These are phyloP conservation scores for Otolemur crassicaudatus DNA, from an alignment of 2,797 vertebrate genomes.

Conservation along the genomic window DNA sequence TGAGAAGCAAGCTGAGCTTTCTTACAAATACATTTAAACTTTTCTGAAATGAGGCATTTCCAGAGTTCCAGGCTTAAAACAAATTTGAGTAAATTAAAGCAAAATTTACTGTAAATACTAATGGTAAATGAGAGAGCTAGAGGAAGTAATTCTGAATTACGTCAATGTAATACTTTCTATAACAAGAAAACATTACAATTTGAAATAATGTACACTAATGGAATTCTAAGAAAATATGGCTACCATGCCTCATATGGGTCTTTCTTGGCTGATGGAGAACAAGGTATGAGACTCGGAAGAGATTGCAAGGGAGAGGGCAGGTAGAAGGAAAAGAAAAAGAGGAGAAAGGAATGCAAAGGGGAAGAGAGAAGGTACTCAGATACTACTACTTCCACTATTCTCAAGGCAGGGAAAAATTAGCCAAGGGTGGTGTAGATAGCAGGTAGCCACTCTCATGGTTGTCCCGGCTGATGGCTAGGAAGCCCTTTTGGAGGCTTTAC, in stretches of 20 bases:
- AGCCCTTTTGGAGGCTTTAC: too few species aligned
- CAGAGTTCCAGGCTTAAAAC: neutral
- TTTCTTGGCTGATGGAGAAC: neutral
- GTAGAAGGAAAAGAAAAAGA: neutral
- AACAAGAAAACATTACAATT: neutral
- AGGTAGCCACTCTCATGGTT: accelerated
- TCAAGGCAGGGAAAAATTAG: neutral
- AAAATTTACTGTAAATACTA: neutral
- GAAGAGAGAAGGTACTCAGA: neutral
- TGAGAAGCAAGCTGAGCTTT: conserved; percentile 16
- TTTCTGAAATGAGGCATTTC: neutral
- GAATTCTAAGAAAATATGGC: neutral
- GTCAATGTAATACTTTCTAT: neutral
- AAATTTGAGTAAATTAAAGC: neutral
- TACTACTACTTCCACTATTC: neutral
- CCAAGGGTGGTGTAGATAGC: too few species aligned
- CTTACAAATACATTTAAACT: neutral
- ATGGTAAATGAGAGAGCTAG: neutral
- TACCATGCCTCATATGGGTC: neutral
- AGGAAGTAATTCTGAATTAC: neutral
- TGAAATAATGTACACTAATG: neutral
- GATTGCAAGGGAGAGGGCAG: neutral
- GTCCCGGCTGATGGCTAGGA: too few species aligned
- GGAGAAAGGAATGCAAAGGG: neutral
- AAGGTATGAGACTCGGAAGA: neutral